These are phyloP conservation scores for Pollimyrus isidori DNA, from an alignment of 2,113 vertebrate genomes.

Conservation along the genomic window DNA sequence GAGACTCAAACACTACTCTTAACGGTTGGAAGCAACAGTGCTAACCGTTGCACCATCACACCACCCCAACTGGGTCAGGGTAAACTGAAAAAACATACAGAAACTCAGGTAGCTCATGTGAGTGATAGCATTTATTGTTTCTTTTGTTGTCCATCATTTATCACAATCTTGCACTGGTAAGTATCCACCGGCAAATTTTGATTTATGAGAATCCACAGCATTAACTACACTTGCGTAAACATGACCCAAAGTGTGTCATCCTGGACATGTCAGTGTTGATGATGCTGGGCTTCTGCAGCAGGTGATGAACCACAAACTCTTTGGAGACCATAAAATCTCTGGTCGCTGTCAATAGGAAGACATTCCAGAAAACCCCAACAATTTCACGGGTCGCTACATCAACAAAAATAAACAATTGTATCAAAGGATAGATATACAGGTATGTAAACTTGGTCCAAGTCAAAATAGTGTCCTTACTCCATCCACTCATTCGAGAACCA, in stretches of 20 bases:
- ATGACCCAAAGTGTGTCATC: constrained; percentile 7
- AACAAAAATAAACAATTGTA: constrained; percentile 16
- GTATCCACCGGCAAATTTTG: background rate
- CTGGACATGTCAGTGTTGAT: constrained; percentile 1
- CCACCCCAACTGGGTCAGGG: background rate
- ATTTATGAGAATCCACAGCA: background rate
- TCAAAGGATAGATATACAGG: constrained; percentile 2
- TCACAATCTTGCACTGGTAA: constrained; percentile 12
- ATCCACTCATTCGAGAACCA: background rate
- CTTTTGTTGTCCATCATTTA: background rate
- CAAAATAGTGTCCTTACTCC: background rate
- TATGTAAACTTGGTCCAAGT: constrained; percentile 14
- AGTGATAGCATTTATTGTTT: constrained; percentile 17
- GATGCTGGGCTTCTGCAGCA: constrained; percentile 23
- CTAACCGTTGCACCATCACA: background rate
- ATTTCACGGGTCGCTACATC: constrained; percentile 18
- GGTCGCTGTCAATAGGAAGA: constrained; percentile 19
- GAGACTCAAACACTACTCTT: background rate
- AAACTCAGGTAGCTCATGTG: background rate
- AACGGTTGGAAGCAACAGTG: background rate
- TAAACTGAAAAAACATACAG: background rate
- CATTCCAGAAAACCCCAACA: constrained; percentile 7
- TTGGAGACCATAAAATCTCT: background rate
- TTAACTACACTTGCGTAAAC: constrained; percentile 25
- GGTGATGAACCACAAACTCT: constrained; percentile 13